Conservation (phyloP, 2,113 vertebrate species). For the Pseudopodoces humilis region DNA sequence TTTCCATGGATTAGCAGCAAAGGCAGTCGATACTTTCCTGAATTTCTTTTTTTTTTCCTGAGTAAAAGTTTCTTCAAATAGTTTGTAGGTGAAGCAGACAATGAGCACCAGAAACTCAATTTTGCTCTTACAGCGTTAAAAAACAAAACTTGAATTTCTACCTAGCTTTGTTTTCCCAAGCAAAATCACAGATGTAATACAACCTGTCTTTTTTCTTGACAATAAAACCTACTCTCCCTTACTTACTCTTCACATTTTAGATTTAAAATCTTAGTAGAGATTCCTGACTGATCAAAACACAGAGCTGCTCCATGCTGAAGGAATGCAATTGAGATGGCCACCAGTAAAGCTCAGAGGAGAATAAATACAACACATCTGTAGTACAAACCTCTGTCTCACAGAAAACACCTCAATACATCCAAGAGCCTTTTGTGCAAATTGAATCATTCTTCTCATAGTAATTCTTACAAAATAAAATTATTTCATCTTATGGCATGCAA, state of each 20-base stretch:
- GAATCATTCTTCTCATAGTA: neutral
- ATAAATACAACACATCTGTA: neutral
- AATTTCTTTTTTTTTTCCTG: neutral
- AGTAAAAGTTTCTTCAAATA: neutral
- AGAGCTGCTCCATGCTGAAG: neutral
- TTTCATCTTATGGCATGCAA: neutral
- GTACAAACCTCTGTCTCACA: neutral
- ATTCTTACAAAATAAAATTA: neutral
- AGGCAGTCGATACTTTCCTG: neutral
- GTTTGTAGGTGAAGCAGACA: neutral
- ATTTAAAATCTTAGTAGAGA: neutral
- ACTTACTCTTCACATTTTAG: neutral
- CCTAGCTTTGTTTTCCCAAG: neutral
- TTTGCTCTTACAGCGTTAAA: neutral
- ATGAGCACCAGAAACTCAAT: neutral
- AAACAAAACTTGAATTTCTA: neutral
- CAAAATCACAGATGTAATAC: neutral
- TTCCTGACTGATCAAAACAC: neutral
- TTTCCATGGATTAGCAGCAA: neutral
- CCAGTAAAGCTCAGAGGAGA: neutral
- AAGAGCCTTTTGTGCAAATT: neutral
- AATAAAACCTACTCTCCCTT: neutral
- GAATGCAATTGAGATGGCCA: neutral
- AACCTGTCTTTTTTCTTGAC: neutral
- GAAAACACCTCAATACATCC: fast-evolving